phyloP scores from a whole-genome alignment of 2,888 invertebrate species.

The Apamea sordens region DNA sequence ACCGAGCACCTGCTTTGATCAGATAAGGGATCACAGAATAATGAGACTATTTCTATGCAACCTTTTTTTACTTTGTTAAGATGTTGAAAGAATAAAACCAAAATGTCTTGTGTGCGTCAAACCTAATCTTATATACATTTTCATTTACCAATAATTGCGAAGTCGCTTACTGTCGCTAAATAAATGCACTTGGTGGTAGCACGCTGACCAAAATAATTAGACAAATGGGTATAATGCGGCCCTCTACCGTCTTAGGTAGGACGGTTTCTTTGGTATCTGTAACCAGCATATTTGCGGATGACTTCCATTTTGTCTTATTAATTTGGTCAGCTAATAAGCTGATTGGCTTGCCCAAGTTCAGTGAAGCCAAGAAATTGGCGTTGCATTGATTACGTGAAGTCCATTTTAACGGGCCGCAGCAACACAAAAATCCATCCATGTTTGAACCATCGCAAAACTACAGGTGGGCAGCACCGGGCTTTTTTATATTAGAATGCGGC shows the following conservation, averaged over 20 bases:
- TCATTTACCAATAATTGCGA: neutral
- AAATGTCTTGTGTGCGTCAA: conserved; percentile 34
- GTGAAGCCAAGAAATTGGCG: neutral
- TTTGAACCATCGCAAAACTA: too few relatives aligned
- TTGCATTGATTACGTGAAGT: neutral
- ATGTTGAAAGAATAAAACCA: conserved; percentile 8
- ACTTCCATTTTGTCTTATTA: neutral
- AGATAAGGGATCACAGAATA: conserved; percentile 40
- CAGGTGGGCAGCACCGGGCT: neutral
- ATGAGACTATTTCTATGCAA: conserved; percentile 30
- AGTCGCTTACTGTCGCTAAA: neutral
- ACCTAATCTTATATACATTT: neutral
- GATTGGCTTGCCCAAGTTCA: neutral
- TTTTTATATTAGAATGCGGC: neutral
- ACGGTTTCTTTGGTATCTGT: neutral
- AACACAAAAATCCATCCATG: neutral
- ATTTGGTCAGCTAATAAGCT: neutral
- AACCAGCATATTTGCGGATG: neutral
- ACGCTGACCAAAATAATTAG: neutral
- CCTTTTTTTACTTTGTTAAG: conserved; percentile 26
- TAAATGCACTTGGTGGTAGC: neutral
- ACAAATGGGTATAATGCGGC: neutral
- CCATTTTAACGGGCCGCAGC: too few relatives aligned
- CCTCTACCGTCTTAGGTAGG: neutral
- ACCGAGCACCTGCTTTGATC: conserved; percentile 53